Evolutionary conservation across 2,797 vertebrate species (phyloP).

Genomic region (Salarias fasciatus): DNA sequence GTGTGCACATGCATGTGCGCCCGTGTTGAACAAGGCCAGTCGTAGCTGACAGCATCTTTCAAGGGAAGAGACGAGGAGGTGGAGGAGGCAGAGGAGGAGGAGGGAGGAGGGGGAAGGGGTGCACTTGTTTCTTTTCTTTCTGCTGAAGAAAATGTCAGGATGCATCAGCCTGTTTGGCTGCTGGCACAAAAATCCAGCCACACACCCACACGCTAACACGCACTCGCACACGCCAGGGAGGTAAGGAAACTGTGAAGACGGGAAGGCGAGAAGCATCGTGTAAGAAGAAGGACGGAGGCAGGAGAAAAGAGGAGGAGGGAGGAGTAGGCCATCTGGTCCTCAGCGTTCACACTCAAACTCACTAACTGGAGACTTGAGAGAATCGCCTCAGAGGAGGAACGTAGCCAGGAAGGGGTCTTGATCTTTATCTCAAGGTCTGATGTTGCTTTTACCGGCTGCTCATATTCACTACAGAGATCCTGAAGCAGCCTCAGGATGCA

Average conservation of each 20-base stretch:
- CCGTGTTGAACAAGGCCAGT: constrained; percentile 60
- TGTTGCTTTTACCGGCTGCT: constrained; percentile 47
- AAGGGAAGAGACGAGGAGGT: constrained; percentile 44
- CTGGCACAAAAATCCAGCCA: constrained; percentile 66
- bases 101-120: constrained; percentile 21
- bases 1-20: constrained; percentile 8
- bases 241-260: constrained; percentile 65
- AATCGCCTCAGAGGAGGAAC: constrained; percentile 46
- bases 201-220: constrained; percentile 54
- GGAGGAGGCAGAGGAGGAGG: constrained; percentile 14
- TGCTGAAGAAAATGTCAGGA: constrained; percentile 79
- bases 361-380: constrained; percentile 50
- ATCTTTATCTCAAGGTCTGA: constrained; percentile 57
- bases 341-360: constrained; percentile 55
- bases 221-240: constrained; percentile 52
- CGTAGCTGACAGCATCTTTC: constrained; percentile 68
- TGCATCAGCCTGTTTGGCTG: constrained; percentile 78
- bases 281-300: constrained; percentile 52
- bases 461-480: constrained; percentile 36
- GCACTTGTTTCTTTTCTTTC: constrained; percentile 52
- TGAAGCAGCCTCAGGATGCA: constrained; percentile 20
- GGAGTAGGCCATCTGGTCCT: constrained; percentile 76
- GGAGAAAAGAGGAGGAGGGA: constrained; percentile 49
- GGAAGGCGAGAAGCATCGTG: constrained; percentile 64
- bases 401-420: constrained; percentile 47